Percentiles rank a stretch among this genome's conserved stretches.
Conservation (phyloP, 2,113 vertebrate species). For the Heterotilapia buettikoferi region DNA sequence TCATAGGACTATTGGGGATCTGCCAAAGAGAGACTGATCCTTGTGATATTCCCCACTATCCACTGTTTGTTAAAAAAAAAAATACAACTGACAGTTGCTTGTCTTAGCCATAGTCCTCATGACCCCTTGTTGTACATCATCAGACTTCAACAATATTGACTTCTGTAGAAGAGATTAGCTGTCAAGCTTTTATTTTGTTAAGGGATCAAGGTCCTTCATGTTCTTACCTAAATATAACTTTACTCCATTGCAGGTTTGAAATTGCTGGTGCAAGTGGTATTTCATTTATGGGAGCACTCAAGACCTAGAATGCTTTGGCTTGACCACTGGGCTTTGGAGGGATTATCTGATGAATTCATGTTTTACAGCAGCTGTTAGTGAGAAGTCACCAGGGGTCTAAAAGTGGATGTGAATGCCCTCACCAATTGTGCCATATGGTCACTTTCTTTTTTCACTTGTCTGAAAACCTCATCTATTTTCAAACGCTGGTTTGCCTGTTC, state of each 20-base stretch:
- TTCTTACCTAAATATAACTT: conserved; percentile 76
- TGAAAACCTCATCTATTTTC: conserved; percentile 30
- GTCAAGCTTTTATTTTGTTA: conserved; percentile 76
- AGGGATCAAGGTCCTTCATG: conserved; percentile 71
- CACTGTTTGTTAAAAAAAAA: conserved; percentile 6
- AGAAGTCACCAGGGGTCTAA: conserved; percentile 80
- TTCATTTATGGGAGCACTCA: conserved; percentile 75
- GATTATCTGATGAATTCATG: conserved; percentile 80
- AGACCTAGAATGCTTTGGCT: conserved; percentile 78
- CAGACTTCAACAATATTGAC: conserved; percentile 71
- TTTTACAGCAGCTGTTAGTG: conserved; percentile 83
- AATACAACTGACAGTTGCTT: conserved; percentile 54
- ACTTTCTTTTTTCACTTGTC: conserved; percentile 73
- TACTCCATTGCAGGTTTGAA: conserved; percentile 50
- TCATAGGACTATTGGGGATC: conserved; percentile 1
- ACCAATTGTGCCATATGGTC: conserved; percentile 36
- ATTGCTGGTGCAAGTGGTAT: conserved; percentile 63
- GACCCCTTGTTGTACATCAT: conserved; percentile 53
- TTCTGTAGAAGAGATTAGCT: conserved; percentile 71
- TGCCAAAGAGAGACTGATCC: conserved; percentile 45
- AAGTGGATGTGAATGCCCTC: conserved; percentile 71
- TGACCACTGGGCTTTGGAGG: conserved; percentile 76
- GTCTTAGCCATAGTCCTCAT: conserved; percentile 38
- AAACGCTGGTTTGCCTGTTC: neutral
- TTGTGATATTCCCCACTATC: conserved; percentile 21